These are phyloP conservation scores for Hydropotes inermis DNA, from an alignment of 2,113 vertebrate genomes.

Conservation along the genomic window DNA sequence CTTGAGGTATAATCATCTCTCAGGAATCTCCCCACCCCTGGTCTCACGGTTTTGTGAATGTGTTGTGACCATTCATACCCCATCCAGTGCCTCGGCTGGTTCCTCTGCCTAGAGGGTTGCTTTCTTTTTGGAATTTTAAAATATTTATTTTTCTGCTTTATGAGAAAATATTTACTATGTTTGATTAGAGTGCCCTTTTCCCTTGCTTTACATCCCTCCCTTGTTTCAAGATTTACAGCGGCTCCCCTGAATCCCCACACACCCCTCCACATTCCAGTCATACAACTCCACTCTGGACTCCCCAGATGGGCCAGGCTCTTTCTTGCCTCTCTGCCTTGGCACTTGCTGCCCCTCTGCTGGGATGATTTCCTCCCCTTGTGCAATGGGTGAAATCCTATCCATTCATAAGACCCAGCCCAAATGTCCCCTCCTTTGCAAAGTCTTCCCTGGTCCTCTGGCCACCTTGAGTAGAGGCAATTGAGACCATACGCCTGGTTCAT, in stretches of 20 bases:
- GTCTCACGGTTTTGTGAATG: fast-evolving
- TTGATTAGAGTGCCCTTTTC: background rate
- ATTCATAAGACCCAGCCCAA: background rate
- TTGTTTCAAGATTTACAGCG: background rate
- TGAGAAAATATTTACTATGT: background rate
- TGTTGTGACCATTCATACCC: too few relatives aligned
- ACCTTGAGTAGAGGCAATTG: background rate
- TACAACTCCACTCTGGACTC: background rate
- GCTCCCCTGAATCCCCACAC: fast-evolving
- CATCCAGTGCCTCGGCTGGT: background rate
- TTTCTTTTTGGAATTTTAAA: background rate
- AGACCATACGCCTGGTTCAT: too few relatives aligned
- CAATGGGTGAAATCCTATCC: background rate
- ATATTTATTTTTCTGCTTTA: background rate
- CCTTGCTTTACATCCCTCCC: background rate
- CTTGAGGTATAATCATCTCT: background rate
- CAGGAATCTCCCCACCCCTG: background rate
- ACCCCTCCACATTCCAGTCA: too few relatives aligned
- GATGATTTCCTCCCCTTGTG: background rate
- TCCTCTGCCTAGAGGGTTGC: background rate
- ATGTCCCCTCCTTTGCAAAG: background rate
- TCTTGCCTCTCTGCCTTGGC: background rate
- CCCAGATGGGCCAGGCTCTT: fast-evolving
- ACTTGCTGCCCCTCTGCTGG: background rate
- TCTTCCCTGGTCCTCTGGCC: background rate